Base-by-base conservation (phyloP, 2,888 invertebrate species). In the Rhingia campestris region DNA sequence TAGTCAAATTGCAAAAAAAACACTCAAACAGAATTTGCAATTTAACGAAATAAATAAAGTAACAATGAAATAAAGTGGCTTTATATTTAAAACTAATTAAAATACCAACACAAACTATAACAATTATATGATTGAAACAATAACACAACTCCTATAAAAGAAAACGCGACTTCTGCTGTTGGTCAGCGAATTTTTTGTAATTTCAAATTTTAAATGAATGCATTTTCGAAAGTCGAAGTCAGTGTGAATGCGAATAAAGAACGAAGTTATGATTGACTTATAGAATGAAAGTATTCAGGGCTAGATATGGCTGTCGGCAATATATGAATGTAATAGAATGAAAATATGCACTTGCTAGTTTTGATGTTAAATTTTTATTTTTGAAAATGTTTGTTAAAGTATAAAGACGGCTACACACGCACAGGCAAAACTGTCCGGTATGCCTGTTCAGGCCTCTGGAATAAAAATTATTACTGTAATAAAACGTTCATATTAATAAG, bases 151-250 rank as follows among this genome's bases (percentile, higher is more conserved):
- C 47, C 0, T 22, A n/a, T 10, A n/a, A 12, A 1, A 51, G 4
- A 7, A 32, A 32, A 10, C 9, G 51, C 1, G 10, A 32, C 10
- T 9, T 32, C 35, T 66, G 12, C 64, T 51, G 58, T 58, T 75
- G 45, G 32, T 3, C 10, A 12, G 5, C 9, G 12, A 69, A 6
- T 6, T 22, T 5, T 59, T 76, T 76, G n/a, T 30, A 76, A 66
- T 54, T 61, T 53, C 39, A 76, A 76, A 45, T 12, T 9, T 54
- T 6, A 4, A 56, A 56, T 37, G 32, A 3, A 6, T 10, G 51
- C 6, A 6, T 9, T 0, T 33, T 32, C 6, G 30, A 30, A 9
- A 12, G 51, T 10, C 39, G 39, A 10, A 39, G 39, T 39, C 2
- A 39, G 39, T 39, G 6, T 10, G 39, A 9, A 2, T 10, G 22